Conservation (phyloP, 1,140 invertebrate species). For the Ips typographus region DNA sequence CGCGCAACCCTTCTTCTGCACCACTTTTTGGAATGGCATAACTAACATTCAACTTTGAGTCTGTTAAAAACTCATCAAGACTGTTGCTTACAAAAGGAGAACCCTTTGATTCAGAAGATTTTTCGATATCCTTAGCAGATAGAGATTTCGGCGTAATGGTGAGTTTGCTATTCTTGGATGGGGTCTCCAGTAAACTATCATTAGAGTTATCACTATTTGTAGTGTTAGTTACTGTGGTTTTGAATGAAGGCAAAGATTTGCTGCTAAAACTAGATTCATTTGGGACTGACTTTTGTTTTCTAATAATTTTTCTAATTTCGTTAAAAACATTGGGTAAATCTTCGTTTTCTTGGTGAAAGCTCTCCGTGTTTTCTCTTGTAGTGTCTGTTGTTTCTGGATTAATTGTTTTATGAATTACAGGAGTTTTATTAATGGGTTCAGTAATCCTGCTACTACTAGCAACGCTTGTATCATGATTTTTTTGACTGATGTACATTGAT, state of each 20-base stretch:
- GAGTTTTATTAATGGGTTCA: not conserved
- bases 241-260: not conserved
- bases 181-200: not conserved
- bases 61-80: conserved; percentile 45
- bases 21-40: conserved; percentile 45
- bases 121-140: not conserved
- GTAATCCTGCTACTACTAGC: not conserved
- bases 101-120: conserved; percentile 15
- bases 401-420: not conserved
- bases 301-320: conserved; percentile 39
- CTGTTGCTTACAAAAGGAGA: conserved; percentile 46
- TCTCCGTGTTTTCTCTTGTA: not conserved
- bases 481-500: not conserved
- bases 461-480: not conserved
- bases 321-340: conserved; percentile 28
- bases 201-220: not conserved
- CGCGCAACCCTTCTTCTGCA: conserved; percentile 42
- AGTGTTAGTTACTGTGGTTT: not conserved
- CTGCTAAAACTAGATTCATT: not conserved
- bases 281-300: conserved; percentile 28
- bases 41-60: conserved; percentile 46
- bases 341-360: not conserved
- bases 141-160: not conserved
- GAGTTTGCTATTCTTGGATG: not conserved
- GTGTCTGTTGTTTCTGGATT: not conserved